A percentile compares a stretch with the other conserved stretches of the same genome.
phyloP scores from a whole-genome alignment of 2,113 vertebrate species.

The Otus sunia region DNA sequence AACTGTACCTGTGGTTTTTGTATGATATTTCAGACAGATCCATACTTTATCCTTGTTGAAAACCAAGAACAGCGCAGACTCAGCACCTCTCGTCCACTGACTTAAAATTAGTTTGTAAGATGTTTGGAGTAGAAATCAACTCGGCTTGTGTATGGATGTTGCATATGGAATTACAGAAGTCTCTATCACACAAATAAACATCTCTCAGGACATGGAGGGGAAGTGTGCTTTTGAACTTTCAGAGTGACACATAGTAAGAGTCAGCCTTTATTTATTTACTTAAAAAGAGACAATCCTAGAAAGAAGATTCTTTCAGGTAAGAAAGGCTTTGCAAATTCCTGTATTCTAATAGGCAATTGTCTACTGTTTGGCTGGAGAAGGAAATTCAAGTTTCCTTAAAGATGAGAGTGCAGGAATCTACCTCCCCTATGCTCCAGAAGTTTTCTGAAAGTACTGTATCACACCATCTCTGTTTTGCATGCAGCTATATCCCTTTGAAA shows the following conservation, averaged over 20 bases:
- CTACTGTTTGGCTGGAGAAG: background rate
- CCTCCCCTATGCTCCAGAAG: accelerated
- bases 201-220: background rate
- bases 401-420: background rate
- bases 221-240: background rate
- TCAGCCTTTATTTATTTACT: background rate
- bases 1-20: background rate
- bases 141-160: background rate
- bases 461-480: background rate
- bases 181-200: background rate
- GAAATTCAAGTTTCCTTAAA: background rate
- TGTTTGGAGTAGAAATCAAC: background rate
- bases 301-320: background rate
- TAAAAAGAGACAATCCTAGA: background rate
- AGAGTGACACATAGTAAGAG: background rate
- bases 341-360: background rate
- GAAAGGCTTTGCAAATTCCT: background rate
- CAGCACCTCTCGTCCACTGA: background rate
- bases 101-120: background rate
- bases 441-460: background rate
- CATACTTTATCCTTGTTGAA: background rate
- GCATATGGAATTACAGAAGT: background rate
- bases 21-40: background rate
- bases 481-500: background rate
- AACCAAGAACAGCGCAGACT: background rate